Evolutionary conservation across 2,113 vertebrate genomes (phyloP).

Genomic region (Phaethornis superciliosus): DNA sequence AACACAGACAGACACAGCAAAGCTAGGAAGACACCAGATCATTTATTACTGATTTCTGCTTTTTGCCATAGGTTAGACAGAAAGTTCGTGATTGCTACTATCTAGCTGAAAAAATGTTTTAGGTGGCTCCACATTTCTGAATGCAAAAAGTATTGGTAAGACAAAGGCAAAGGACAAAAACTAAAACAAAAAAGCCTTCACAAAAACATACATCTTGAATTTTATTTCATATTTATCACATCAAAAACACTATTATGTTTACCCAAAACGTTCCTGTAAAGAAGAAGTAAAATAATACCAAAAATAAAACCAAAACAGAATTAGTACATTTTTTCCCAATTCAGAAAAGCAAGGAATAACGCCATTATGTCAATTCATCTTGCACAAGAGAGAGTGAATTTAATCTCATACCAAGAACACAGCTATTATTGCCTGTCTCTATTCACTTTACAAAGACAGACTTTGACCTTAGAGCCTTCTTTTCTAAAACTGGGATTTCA

Average conservation of each 20-base stretch:
- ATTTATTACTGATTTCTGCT: neutral
- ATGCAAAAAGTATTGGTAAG: neutral
- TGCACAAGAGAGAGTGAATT: neutral
- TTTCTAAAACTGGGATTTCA: neutral
- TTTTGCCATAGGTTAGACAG: neutral
- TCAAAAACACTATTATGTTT: neutral
- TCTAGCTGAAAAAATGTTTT: neutral
- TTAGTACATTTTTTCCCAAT: neutral
- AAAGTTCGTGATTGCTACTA: neutral
- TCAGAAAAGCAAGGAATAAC: constrained; percentile 9
- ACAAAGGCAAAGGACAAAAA: neutral
- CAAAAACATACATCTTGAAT: neutral
- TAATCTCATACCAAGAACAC: neutral
- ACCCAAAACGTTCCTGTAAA: neutral
- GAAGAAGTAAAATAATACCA: neutral
- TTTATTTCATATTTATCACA: neutral
- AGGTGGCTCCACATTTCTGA: neutral
- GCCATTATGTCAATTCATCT: neutral
- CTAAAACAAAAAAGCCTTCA: neutral
- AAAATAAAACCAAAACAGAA: neutral
- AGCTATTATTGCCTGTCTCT: neutral
- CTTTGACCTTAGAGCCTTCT: constrained; percentile 45
- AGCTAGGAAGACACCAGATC: constrained; percentile 20
- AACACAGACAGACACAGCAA: neutral
- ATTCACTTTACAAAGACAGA: neutral